A percentile compares a stretch with the other conserved stretches of the same genome.
These are phyloP conservation scores for Limulus polyphemus DNA, from an alignment of 2,888 invertebrate species.

Conservation along the genomic window DNA sequence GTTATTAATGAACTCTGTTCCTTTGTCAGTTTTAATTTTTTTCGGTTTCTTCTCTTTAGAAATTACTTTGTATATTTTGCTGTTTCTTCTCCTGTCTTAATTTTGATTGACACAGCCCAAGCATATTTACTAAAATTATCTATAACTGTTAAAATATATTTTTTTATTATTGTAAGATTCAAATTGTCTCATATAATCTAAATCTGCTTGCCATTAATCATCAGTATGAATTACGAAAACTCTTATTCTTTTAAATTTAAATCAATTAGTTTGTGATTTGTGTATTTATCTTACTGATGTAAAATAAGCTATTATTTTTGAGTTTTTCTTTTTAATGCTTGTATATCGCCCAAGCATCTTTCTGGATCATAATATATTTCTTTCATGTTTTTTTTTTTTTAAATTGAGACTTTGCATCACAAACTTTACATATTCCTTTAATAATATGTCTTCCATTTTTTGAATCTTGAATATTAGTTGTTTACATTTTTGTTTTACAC, in stretches of 20 bases:
- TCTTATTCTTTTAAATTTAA: too few species aligned
- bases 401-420: conserved; percentile 2
- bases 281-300: conserved; percentile 6
- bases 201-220: not conserved
- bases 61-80: conserved; percentile 13
- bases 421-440: not conserved
- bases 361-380: conserved; percentile 9
- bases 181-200: conserved; percentile 2
- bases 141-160: conserved; percentile 19
- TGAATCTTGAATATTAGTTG: not conserved
- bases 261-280: conserved; percentile 4
- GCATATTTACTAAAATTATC: conserved; percentile 23
- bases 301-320: not conserved
- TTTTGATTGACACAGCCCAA: conserved; percentile 19
- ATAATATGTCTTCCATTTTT: not conserved
- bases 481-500: not conserved
- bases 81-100: conserved; percentile 12
- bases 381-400: conserved; percentile 1
- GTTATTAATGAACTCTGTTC: conserved; percentile 19
- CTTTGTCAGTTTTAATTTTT: conserved; percentile 11
- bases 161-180: conserved; percentile 11
- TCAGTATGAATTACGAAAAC: too few species aligned
- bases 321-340: conserved; percentile 3
- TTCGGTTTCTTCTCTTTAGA: conserved; percentile 3
- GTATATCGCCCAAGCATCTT: conserved; percentile 1